Evolutionary conservation across 2,797 vertebrate species (phyloP), one percentile per base, ranked within the genome.

Genomic region (Tiaroga cobitis): DNA sequence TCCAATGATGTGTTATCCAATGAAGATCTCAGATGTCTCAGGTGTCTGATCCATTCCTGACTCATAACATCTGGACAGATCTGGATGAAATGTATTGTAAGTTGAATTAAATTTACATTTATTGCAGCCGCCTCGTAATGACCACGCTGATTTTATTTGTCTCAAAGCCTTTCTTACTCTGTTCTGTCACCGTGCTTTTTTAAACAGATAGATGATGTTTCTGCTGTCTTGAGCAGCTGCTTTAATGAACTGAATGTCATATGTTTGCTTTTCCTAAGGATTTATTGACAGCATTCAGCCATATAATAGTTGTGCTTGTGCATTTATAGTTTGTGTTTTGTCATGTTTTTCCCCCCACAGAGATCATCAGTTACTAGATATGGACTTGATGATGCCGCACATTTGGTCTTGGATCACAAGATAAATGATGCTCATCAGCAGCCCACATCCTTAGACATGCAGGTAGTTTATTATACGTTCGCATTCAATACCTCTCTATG

Each of bases 1-100:
- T 94, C 90, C 92, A 92, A 94, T 90, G 90, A 61, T 91, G 91
- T 92, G 92, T 91, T 90, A 63, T 91, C 90, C 94, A 92, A 92
- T 94, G 95, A 95, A 93, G 95, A 94, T 93, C 92, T 95, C 93
- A 94, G 93, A 90, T 81, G 90, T 88, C 89, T 95, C 93, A 93
- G 93, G 89, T 81, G 90, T 89, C 90, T 89, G 86, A 90, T 85
- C 91, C 93, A 91, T 92, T 89, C 85, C 90, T 89, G 84, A 88
- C 85, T 90, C 89, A 92, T 89, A 93, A 46, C 85, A 89, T 84
- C 89, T 81, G 89, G 90, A 92, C 91, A 46, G 82, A 89, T 84
- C 88, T 81, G 89, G 90, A 92, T 91, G 73, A 61, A 80, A 92
- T 93, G 92, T 94, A 86, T 92, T 94, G 95, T 96, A 95, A 96